A percentile compares a stretch with the other conserved stretches of the same genome.
Evolutionary conservation across 2,888 invertebrate genomes (phyloP).

Genomic region (Agriotes lineatus): DNA sequence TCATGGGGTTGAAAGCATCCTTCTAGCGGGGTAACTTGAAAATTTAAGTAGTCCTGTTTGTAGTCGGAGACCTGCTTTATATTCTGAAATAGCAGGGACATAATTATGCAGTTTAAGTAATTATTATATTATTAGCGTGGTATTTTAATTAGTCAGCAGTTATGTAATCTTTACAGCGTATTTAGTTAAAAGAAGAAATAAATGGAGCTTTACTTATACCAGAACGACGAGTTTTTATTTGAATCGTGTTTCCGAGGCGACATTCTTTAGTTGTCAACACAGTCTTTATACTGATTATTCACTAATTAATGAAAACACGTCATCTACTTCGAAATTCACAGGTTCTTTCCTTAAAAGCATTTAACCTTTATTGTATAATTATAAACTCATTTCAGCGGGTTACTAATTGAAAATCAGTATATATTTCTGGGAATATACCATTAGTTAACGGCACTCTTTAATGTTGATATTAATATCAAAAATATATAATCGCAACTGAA

Average conservation of each 20-base stretch:
- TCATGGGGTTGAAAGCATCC: constrained; percentile 40
- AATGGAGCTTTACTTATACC: not conserved
- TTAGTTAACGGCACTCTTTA: too few relatives aligned
- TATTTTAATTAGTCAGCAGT: not conserved
- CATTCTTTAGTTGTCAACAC: not conserved
- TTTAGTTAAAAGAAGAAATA: not conserved
- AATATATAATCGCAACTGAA: too few relatives aligned
- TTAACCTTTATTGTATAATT: too few relatives aligned
- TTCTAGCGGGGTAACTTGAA: constrained; percentile 24
- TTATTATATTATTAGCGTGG: too few relatives aligned
- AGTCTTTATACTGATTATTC: too few relatives aligned
- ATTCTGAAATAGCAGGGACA: constrained; percentile 38
- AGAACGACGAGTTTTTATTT: not conserved
- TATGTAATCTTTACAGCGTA: not conserved
- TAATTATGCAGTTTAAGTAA: not conserved
- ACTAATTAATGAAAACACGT: not conserved
- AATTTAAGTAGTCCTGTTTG: constrained; percentile 18
- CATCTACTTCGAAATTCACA: too few relatives aligned
- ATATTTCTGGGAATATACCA: too few relatives aligned
- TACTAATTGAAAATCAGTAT: too few relatives aligned
- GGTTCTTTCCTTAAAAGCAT: too few relatives aligned
- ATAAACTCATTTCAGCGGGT: too few relatives aligned
- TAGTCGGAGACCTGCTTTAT: constrained; percentile 30
- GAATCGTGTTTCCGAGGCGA: not conserved
- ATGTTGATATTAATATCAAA: too few relatives aligned